These are phyloP conservation scores for Parascotia fuliginaria DNA, from an alignment of 2,888 invertebrate genomes.

Conservation along the genomic window DNA sequence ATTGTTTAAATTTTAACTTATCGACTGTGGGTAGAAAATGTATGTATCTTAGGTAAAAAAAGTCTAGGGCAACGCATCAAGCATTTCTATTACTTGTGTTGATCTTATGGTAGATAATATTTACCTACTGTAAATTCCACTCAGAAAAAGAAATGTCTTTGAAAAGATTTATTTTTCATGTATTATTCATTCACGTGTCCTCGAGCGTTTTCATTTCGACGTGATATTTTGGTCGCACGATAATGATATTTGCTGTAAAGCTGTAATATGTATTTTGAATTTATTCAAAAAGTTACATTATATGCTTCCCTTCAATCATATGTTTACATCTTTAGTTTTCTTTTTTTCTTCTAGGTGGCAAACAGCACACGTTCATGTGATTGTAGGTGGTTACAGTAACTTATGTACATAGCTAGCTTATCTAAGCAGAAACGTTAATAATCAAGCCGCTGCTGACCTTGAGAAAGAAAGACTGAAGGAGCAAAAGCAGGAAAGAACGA, in stretches of 20 bases:
- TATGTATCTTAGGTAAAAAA: background rate
- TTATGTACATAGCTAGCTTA: no score
- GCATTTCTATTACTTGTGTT: constrained; percentile 44
- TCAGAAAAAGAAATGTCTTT: constrained; percentile 65
- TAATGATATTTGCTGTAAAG: constrained; percentile 76
- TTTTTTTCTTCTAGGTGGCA: no score
- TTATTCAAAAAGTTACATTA: constrained; percentile 19
- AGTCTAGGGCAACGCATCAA: constrained; percentile 1
- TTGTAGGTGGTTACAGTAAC: no score
- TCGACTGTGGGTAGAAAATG: background rate
- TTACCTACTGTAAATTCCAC: constrained; percentile 70
- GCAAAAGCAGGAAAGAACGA: no score
- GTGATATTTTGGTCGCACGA: constrained; percentile 72
- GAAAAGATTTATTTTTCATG: constrained; percentile 81
- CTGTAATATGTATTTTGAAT: constrained; percentile 30
- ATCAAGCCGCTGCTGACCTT: no score
- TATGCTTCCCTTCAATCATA: background rate
- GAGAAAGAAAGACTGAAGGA: no score
- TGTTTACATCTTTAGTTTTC: background rate
- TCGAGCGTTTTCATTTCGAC: constrained; percentile 77
- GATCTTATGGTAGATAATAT: constrained; percentile 58
- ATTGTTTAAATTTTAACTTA: no score
- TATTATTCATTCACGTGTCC: constrained; percentile 81
- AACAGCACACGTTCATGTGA: no score
- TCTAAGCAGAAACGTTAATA: no score